These are phyloP conservation scores for Bombus consobrinus DNA, from an alignment of 1,140 invertebrate species.

Conservation along the genomic window DNA sequence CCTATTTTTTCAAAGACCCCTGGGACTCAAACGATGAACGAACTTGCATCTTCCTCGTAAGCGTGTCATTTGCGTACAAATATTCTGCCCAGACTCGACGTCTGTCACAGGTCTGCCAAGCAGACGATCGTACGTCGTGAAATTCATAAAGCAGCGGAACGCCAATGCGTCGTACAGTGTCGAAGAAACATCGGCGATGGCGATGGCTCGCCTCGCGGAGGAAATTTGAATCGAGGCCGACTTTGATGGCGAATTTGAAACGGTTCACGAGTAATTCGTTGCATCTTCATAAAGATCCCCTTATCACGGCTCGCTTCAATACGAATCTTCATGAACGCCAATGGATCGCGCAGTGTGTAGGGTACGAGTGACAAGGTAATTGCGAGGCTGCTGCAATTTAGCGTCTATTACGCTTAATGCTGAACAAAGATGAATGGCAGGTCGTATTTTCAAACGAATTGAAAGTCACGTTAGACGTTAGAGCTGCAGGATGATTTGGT, in stretches of 20 bases:
- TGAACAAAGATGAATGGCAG: background rate
- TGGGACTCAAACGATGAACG: too few relatives aligned
- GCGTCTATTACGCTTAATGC: background rate
- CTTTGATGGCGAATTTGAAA: background rate
- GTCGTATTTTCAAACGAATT: background rate
- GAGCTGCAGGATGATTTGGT: background rate
- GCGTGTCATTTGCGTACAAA: too few relatives aligned
- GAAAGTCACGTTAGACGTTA: conserved; percentile 1
- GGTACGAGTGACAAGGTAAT: background rate
- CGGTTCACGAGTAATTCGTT: background rate
- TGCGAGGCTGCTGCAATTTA: background rate
- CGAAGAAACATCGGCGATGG: background rate
- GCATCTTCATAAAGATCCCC: background rate
- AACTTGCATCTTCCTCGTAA: too few relatives aligned
- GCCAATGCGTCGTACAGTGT: background rate
- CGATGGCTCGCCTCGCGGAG: background rate
- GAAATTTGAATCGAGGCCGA: background rate
- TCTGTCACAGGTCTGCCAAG: too few relatives aligned
- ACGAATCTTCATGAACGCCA: background rate
- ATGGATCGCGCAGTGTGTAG: background rate
- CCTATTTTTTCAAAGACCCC: too few relatives aligned
- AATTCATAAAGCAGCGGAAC: background rate
- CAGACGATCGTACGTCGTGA: background rate
- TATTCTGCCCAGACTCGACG: too few relatives aligned
- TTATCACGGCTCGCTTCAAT: conserved; percentile 8